These are phyloP conservation scores for Pararge aegeria DNA, from an alignment of 1,140 invertebrate species.

Conservation along the genomic window DNA sequence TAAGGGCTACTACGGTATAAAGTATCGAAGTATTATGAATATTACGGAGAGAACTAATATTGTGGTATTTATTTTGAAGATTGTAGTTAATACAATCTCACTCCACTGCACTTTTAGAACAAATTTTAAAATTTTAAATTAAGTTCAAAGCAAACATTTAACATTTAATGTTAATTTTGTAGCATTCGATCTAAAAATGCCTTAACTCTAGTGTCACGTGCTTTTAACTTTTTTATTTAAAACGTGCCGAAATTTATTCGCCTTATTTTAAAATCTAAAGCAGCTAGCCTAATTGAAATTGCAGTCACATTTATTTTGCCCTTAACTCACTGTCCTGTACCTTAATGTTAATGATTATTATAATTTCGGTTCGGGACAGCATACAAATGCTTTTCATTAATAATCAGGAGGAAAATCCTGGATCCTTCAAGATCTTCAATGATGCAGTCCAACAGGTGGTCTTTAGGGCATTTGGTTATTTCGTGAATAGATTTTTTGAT, in stretches of 20 bases:
- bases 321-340: constrained; percentile 9
- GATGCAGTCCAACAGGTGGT: constrained; percentile 17
- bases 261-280: background rate
- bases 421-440: constrained; percentile 17
- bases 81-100: too few species aligned
- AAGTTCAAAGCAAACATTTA: too few species aligned
- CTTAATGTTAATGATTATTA: constrained; percentile 16
- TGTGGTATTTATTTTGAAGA: too few species aligned
- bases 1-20: too few species aligned
- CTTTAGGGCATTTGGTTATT: background rate
- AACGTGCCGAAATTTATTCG: background rate
- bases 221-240: background rate
- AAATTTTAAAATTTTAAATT: too few species aligned
- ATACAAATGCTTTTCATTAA: constrained; percentile 24
- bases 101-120: too few species aligned
- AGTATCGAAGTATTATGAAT: too few species aligned
- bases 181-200: too few species aligned
- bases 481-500: constrained; percentile 3
- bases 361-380: constrained; percentile 8
- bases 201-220: background rate
- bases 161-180: too few species aligned
- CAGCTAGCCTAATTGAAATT: background rate
- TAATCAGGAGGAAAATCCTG: constrained; percentile 26
- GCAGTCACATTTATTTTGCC: constrained; percentile 13
- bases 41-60: too few species aligned